phyloP scores from a whole-genome alignment of 1,140 invertebrate species.

The Sesamia nonagrioides region DNA sequence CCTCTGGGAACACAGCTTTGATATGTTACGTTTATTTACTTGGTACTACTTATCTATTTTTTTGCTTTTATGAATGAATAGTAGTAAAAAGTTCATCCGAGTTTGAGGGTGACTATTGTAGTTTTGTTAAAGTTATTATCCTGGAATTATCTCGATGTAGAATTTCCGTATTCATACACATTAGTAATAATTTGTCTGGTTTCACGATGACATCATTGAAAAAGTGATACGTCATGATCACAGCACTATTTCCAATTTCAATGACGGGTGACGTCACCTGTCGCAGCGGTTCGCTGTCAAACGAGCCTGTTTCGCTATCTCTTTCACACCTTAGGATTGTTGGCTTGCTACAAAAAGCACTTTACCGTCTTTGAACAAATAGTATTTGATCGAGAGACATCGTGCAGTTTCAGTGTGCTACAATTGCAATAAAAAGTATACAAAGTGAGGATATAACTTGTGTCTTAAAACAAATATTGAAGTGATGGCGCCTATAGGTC shows the following conservation, averaged over 20 bases:
- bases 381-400: slow-evolving; percentile 59
- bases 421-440: slow-evolving; percentile 39
- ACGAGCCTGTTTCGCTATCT: slow-evolving; percentile 32
- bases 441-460: slow-evolving; percentile 56
- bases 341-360: slow-evolving; percentile 56
- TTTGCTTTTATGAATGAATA: too few relatives aligned
- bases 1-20: too few relatives aligned
- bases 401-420: slow-evolving; percentile 50
- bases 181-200: slow-evolving; percentile 6
- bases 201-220: slow-evolving; percentile 16
- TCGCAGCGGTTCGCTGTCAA: slow-evolving; percentile 52
- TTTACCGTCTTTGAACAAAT: slow-evolving; percentile 47
- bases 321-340: slow-evolving; percentile 49
- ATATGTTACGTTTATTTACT: too few relatives aligned
- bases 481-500: slow-evolving; percentile 83
- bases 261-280: slow-evolving; percentile 70
- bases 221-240: slow-evolving; percentile 49
- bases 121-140: too few relatives aligned
- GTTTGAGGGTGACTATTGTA: too few relatives aligned
- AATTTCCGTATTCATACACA: not conserved
- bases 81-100: too few relatives aligned
- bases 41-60: too few relatives aligned
- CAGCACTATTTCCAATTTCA: slow-evolving; percentile 39
- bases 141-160: too few relatives aligned
- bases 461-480: slow-evolving; percentile 48